phyloP scores from a whole-genome alignment of 1,140 invertebrate genomes.

The Pogonomyrmex californicus region DNA sequence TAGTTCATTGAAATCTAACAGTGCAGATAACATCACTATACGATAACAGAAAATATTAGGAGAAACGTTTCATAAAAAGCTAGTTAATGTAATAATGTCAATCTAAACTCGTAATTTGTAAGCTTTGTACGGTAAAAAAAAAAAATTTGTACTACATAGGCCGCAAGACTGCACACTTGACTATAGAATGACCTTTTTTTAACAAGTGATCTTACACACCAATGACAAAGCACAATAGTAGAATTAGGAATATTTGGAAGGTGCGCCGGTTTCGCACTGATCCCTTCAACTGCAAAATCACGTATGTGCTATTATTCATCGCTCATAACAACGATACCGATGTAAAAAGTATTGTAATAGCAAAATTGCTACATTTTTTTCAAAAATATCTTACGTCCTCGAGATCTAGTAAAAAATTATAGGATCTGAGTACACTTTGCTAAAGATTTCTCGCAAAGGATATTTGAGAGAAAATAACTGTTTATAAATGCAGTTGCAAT shows the following conservation, averaged over 20 bases:
- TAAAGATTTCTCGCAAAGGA: constrained; percentile 7
- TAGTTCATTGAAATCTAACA: constrained; percentile 38
- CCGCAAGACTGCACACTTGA: constrained; percentile 63
- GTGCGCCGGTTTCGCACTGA: constrained; percentile 66
- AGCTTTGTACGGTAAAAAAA: constrained; percentile 67
- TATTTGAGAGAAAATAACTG: constrained; percentile 6
- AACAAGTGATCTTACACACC: constrained; percentile 55
- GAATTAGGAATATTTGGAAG: constrained; percentile 39
- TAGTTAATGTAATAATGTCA: constrained; percentile 69
- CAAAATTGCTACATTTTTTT: constrained; percentile 24
- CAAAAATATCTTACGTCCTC: neutral
- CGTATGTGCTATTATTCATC: constrained; percentile 57
- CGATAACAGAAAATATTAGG: constrained; percentile 7
- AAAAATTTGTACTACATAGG: constrained; percentile 60
- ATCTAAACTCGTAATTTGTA: constrained; percentile 73
- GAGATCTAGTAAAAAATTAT: neutral
- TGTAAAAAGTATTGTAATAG: constrained; percentile 41
- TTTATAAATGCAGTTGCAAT: neutral
- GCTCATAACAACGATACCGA: constrained; percentile 14
- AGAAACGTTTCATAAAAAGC: constrained; percentile 41
- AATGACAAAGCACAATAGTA: constrained; percentile 59
- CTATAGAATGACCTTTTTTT: constrained; percentile 58
- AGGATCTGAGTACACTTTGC: neutral
- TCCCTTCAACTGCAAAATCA: constrained; percentile 70
- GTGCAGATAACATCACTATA: constrained; percentile 3